A percentile compares a stretch with the other conserved stretches of the same genome.
Evolutionary conservation across 2,113 vertebrate species (phyloP).

Genomic region (Plectropomus leopardus): DNA sequence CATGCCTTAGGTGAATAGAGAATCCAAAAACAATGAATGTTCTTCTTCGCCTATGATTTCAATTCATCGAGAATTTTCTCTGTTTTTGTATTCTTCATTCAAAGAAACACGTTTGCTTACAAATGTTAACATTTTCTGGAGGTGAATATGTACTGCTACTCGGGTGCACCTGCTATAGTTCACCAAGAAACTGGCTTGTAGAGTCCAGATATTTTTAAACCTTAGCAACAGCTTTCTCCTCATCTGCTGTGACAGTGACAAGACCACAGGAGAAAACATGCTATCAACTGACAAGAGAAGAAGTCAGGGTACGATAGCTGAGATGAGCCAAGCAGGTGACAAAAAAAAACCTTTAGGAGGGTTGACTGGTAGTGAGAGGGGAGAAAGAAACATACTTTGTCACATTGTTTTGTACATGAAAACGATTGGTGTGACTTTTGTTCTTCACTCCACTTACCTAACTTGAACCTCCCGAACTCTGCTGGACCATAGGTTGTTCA

Average conservation of each 20-base stretch:
- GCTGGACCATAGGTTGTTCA: background rate
- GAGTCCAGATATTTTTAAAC: constrained; percentile 35
- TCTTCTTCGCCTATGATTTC: too few species aligned
- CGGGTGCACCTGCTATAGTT: constrained; percentile 8
- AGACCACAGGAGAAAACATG: constrained; percentile 30
- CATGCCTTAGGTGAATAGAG: too few species aligned
- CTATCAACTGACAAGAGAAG: constrained; percentile 12
- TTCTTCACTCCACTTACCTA: too few species aligned
- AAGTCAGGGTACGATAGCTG: background rate
- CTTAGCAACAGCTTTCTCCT: constrained; percentile 4
- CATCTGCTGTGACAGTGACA: constrained; percentile 40
- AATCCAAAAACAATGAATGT: too few species aligned
- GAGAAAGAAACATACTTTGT: background rate
- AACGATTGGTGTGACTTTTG: too few species aligned
- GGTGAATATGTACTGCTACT: background rate
- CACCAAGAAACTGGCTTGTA: constrained; percentile 11
- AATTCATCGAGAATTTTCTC: too few species aligned
- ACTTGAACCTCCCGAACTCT: background rate
- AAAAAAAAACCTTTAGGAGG: background rate
- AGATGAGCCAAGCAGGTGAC: background rate
- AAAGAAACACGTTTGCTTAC: too few species aligned
- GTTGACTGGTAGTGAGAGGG: background rate
- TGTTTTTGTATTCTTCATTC: too few species aligned
- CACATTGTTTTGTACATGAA: background rate
- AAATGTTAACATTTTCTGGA: background rate